Conservation (phyloP, 2,113 vertebrate genomes). For the Gambusia affinis region DNA sequence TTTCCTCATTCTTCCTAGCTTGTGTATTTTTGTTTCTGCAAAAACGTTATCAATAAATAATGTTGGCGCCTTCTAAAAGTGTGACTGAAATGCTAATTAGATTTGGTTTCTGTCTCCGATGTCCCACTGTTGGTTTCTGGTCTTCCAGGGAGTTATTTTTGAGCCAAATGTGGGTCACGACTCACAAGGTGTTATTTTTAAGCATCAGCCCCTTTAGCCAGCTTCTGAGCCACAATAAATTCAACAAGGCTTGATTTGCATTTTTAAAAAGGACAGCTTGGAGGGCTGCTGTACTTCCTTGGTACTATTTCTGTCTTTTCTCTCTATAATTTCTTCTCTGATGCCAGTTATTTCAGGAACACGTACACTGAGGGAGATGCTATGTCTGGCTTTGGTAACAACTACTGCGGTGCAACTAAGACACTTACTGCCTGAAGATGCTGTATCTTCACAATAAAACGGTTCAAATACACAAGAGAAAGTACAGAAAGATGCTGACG, state of each 20-base stretch:
- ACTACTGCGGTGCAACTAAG: constrained; percentile 36
- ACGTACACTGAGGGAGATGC: constrained; percentile 15
- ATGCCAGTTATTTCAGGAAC: constrained; percentile 38
- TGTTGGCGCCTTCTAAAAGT: constrained; percentile 35
- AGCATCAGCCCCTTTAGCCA: constrained; percentile 71
- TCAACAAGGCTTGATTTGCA: constrained; percentile 51
- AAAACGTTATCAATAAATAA: constrained; percentile 58
- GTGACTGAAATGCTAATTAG: constrained; percentile 73
- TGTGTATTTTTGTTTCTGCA: constrained; percentile 44
- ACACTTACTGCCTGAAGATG: constrained; percentile 17
- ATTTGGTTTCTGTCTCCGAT: constrained; percentile 60
- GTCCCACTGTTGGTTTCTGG: constrained; percentile 55
- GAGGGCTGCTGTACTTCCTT: constrained; percentile 22
- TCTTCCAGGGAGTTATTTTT: constrained; percentile 74
- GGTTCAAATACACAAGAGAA: constrained; percentile 32
- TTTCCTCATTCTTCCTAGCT: constrained; percentile 3
- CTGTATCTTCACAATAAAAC: constrained; percentile 7
- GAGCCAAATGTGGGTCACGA: constrained; percentile 79
- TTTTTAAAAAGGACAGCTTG: constrained; percentile 55
- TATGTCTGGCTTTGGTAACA: constrained; percentile 25
- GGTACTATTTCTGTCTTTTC: constrained; percentile 21
- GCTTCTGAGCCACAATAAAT: constrained; percentile 70
- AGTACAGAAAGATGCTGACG: constrained; percentile 24
- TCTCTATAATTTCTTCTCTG: constrained; percentile 11
- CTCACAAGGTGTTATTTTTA: constrained; percentile 77